Conservation (phyloP, 2,113 vertebrate species). For the Pantherophis guttatus region DNA sequence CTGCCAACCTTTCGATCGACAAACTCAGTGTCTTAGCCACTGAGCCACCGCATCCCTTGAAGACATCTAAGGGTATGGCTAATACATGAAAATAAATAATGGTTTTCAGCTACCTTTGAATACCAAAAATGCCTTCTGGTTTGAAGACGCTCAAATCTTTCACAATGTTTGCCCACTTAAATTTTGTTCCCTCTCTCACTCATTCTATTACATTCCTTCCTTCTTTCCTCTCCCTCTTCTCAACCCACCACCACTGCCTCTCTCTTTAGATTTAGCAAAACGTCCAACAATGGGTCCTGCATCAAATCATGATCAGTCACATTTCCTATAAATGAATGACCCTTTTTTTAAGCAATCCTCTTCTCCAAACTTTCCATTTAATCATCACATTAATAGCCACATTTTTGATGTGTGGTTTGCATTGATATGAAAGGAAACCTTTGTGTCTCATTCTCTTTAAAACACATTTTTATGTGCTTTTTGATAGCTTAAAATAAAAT, state of each 20-base stretch:
- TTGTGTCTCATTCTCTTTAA: conserved; percentile 7
- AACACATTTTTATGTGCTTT: conserved; percentile 14
- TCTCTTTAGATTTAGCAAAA: neutral
- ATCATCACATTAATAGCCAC: neutral
- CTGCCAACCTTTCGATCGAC: no score
- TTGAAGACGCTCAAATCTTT: neutral
- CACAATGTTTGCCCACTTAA: neutral
- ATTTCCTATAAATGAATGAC: neutral
- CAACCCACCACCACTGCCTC: neutral
- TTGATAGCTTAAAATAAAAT: conserved; percentile 17
- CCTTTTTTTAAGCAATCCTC: neutral
- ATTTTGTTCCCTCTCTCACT: neutral
- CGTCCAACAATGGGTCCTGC: neutral
- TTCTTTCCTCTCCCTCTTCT: neutral
- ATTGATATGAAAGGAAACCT: conserved; percentile 11
- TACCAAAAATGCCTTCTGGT: neutral
- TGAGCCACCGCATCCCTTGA: neutral
- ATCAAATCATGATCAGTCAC: neutral
- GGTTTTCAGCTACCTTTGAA: neutral
- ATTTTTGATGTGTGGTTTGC: conserved; percentile 46
- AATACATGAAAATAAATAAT: neutral
- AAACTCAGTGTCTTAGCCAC: no score
- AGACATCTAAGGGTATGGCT: neutral
- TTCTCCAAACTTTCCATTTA: conserved; percentile 32
- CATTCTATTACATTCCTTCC: neutral